Conservation (phyloP, 2,113 vertebrate genomes). For the Albula glossodonta region DNA sequence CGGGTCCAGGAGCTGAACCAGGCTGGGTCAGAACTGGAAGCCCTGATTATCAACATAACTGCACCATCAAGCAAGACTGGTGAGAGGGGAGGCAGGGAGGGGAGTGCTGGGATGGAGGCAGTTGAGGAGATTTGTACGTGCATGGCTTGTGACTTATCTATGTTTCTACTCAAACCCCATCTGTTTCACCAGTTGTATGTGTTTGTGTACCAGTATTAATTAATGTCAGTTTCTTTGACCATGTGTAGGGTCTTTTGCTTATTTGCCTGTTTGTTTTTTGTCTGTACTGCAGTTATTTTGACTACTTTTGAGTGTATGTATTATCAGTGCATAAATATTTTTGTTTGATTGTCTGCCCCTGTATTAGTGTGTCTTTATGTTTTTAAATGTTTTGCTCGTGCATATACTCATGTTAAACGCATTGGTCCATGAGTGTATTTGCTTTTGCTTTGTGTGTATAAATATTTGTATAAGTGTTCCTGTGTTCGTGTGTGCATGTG, state of each 20-base stretch:
- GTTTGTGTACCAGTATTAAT: not conserved
- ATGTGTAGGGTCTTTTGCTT: not conserved
- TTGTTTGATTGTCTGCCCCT: not conserved
- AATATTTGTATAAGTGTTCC: not conserved
- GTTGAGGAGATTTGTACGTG: not conserved
- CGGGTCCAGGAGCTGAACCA: constrained; percentile 82
- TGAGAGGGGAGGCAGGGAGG: constrained; percentile 56
- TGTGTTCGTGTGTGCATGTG: constrained; percentile 11
- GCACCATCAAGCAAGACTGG: constrained; percentile 80
- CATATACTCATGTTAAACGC: constrained; percentile 11
- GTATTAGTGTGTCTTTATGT: not conserved
- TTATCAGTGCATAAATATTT: not conserved
- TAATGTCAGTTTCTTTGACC: constrained; percentile 16
- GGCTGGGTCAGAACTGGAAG: constrained; percentile 86
- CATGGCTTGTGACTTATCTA: not conserved
- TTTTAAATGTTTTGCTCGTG: not conserved
- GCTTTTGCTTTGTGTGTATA: not conserved
- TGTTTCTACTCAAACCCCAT: not conserved
- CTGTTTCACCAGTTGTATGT: not conserved
- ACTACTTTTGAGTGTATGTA: not conserved
- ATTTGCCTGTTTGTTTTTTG: constrained; percentile 34
- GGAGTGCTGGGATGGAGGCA: not conserved
- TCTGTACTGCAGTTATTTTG: not conserved
- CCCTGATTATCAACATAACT: constrained; percentile 85
- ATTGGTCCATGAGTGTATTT: not conserved